Conservation (phyloP, 2,888 invertebrate species). For the Clivina fossor region DNA sequence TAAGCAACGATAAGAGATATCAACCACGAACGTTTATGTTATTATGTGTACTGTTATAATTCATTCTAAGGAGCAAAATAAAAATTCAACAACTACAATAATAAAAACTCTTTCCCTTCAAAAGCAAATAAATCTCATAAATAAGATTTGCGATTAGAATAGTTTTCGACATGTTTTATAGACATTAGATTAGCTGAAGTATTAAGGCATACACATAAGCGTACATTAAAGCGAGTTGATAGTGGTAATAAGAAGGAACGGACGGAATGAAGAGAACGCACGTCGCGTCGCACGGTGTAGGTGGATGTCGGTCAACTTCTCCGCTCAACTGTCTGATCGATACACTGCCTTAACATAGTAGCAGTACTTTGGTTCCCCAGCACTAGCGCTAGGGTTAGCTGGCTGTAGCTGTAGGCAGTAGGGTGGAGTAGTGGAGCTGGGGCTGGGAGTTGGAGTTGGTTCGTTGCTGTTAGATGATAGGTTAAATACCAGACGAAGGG, state of each 20-base stretch:
- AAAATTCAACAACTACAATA: no score
- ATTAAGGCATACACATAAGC: background rate
- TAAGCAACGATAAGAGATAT: conserved; percentile 41
- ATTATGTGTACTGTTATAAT: no score
- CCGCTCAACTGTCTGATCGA: conserved; percentile 28
- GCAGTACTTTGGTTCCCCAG: no score
- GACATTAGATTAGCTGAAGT: conserved; percentile 5
- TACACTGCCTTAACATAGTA: no score
- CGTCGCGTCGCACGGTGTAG: no score
- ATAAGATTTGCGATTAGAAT: background rate
- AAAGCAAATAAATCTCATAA: background rate
- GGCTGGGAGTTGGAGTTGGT: background rate
- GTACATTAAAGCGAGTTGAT: background rate
- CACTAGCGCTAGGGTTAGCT: background rate
- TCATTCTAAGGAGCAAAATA: no score
- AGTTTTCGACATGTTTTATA: background rate
- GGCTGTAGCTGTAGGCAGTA: conserved; percentile 13
- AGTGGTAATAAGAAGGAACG: background rate
- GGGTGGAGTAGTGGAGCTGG: conserved; percentile 2
- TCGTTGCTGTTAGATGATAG: no score
- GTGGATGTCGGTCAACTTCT: conserved; percentile 32
- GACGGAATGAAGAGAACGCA: no score
- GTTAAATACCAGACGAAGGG: no score
- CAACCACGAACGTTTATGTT: no score
- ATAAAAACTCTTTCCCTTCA: background rate